Percentiles rank a stretch among this genome's conserved stretches.
Evolutionary conservation across 2,888 invertebrate species (phyloP).

Genomic region (Eristalinus sepulchralis): DNA sequence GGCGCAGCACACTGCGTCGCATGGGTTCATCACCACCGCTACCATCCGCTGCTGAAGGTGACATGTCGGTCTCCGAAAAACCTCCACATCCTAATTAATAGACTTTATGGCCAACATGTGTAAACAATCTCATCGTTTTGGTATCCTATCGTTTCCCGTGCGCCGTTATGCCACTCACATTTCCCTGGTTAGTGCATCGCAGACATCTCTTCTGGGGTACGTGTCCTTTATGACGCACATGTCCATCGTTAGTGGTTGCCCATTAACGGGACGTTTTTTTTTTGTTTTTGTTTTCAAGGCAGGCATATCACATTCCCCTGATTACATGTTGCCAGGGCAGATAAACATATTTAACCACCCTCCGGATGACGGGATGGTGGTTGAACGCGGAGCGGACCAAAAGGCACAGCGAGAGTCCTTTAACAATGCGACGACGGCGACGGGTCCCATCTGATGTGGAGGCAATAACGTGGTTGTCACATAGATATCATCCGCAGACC

Average conservation of each 20-base stretch:
- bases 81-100: neutral
- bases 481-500: neutral
- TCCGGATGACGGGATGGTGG: constrained; percentile 1
- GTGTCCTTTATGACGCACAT: constrained; percentile 28
- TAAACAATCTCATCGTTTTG: constrained; percentile 19
- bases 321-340: constrained; percentile 12
- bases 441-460: neutral
- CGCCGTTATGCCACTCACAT: neutral
- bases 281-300: neutral
- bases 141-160: neutral
- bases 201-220: neutral
- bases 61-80: neutral
- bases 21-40: neutral
- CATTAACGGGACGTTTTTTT: constrained; percentile 2
- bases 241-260: constrained; percentile 30
- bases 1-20: neutral
- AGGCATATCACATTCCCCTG: constrained; percentile 19
- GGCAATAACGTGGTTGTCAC: constrained; percentile 4
- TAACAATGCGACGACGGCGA: neutral
- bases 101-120: constrained; percentile 27
- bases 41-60: neutral
- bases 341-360: constrained; percentile 16
- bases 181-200: constrained; percentile 9
- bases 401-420: neutral
- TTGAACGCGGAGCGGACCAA: neutral